Evolutionary conservation across 2,888 invertebrate species (phyloP).

Genomic region (Agrochola lychnidis): DNA sequence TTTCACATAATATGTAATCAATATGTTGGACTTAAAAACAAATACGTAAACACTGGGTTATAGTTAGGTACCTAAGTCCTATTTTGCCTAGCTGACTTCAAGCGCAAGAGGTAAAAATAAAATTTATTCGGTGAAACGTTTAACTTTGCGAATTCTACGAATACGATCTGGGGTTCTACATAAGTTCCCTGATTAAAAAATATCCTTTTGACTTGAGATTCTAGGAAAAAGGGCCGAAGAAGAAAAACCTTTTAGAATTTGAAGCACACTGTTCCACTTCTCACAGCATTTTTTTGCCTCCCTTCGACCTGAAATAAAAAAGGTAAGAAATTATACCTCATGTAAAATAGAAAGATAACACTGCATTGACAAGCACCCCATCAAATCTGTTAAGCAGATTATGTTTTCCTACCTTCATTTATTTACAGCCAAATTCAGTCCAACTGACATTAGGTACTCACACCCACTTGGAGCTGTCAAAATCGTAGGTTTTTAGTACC

Average conservation of each 20-base stretch:
- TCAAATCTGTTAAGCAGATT: not conserved
- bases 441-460: not conserved
- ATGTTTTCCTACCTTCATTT: not conserved
- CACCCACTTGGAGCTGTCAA: not conserved
- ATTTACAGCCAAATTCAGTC: slow-evolving; percentile 18
- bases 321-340: not conserved
- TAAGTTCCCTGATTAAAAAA: not conserved
- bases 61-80: too few relatives aligned
- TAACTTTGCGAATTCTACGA: not conserved
- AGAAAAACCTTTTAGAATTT: not conserved
- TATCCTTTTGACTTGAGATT: not conserved
- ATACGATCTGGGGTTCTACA: not conserved
- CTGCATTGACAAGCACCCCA: not conserved
- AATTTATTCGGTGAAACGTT: not conserved
- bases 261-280: not conserved
- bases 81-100: not conserved
- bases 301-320: not conserved
- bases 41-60: too few relatives aligned
- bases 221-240: not conserved
- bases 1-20: too few relatives aligned
- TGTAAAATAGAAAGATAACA: not conserved
- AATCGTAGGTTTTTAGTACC: too few relatives aligned
- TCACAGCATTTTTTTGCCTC: too few relatives aligned
- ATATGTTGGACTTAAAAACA: too few relatives aligned
- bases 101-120: not conserved